Conservation (phyloP, 1,140 invertebrate genomes). For the Ridgeia piscesae region DNA sequence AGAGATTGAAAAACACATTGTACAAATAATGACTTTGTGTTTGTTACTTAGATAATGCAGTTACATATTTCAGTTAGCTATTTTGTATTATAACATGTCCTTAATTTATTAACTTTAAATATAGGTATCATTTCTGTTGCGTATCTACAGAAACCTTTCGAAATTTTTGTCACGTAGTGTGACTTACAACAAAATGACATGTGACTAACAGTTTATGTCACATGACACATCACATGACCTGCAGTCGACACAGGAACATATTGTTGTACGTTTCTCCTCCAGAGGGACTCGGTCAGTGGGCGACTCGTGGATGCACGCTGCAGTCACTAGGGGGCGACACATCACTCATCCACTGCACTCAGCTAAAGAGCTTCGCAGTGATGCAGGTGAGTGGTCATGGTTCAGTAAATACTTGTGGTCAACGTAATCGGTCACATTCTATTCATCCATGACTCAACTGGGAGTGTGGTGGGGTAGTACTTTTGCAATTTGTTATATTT, state of each 20-base stretch:
- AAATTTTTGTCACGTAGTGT: no score
- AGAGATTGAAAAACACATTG: background rate
- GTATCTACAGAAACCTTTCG: background rate
- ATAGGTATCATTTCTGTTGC: background rate
- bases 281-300: slow-evolving; percentile 68
- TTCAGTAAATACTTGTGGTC: background rate
- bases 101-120: background rate
- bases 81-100: background rate
- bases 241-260: background rate
- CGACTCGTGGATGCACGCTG: slow-evolving; percentile 69
- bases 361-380: slow-evolving; percentile 79
- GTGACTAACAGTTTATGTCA: no score
- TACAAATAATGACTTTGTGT: no score
- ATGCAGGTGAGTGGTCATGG: slow-evolving; percentile 65
- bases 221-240: no score
- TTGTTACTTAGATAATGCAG: background rate
- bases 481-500: no score
- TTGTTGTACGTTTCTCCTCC: slow-evolving; percentile 14
- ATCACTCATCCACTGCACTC: slow-evolving; percentile 76
- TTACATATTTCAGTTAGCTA: background rate
- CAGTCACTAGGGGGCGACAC: slow-evolving; percentile 63
- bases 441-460: background rate
- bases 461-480: no score
- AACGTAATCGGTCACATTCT: background rate
- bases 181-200: no score